A percentile compares a stretch with the other conserved stretches of the same genome.
These are phyloP conservation scores for Meganola albula DNA, from an alignment of 2,888 invertebrate species.

Conservation along the genomic window DNA sequence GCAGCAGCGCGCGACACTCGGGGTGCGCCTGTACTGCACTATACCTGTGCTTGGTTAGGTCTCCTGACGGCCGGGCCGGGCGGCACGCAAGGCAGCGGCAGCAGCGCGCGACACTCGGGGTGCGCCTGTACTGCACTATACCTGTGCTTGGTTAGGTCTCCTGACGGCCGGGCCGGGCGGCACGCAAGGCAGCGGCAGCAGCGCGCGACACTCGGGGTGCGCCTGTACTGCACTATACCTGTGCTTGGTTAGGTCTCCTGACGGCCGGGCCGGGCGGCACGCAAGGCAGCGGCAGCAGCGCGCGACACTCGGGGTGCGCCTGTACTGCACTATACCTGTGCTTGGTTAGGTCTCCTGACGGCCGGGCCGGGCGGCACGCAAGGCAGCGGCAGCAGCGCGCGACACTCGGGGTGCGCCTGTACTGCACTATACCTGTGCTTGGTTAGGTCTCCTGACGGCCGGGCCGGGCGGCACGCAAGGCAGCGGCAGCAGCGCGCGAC, in stretches of 20 bases:
- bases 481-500: constrained; percentile 87
- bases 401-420: constrained; percentile 92
- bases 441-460: neutral
- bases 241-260: neutral
- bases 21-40: too few relatives aligned
- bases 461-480: constrained; percentile 88
- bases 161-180: constrained; percentile 67
- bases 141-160: neutral
- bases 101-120: constrained; percentile 87
- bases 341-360: neutral
- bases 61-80: constrained; percentile 38
- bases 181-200: constrained; percentile 91
- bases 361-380: constrained; percentile 83
- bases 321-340: too few relatives aligned
- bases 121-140: too few relatives aligned
- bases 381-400: constrained; percentile 87
- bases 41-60: neutral
- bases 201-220: constrained; percentile 90
- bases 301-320: constrained; percentile 91
- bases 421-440: too few relatives aligned
- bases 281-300: constrained; percentile 90
- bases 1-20: neutral
- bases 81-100: constrained; percentile 93
- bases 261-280: constrained; percentile 78
- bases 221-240: too few relatives aligned